A percentile compares a stretch with the other conserved stretches of the same genome.
Evolutionary conservation across 2,888 invertebrate genomes (phyloP).

Genomic region (Drosophila meridionalis): DNA sequence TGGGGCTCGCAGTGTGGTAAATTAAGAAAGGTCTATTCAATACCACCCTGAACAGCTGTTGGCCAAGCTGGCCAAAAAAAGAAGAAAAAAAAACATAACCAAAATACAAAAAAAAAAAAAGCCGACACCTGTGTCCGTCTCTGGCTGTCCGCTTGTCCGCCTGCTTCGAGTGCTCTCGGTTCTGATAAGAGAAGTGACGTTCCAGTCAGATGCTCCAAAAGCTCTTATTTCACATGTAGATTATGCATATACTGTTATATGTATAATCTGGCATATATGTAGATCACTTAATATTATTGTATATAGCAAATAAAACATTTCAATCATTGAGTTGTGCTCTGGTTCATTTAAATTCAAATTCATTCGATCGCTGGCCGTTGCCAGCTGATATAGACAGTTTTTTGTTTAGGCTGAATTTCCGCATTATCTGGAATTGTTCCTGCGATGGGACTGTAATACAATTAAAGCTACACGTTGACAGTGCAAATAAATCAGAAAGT

Average conservation of each 20-base stretch:
- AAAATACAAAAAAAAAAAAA: slow-evolving; percentile 2
- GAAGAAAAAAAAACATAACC: not conserved
- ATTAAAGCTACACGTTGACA: not conserved
- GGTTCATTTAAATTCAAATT: slow-evolving; percentile 30
- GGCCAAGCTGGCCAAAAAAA: not conserved
- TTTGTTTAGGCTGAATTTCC: slow-evolving; percentile 9
- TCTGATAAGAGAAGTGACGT: slow-evolving; percentile 55
- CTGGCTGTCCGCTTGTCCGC: slow-evolving; percentile 2
- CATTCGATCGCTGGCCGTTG: slow-evolving; percentile 41
- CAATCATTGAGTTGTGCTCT: slow-evolving; percentile 35
- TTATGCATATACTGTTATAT: slow-evolving; percentile 19
- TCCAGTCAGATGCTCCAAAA: slow-evolving; percentile 47
- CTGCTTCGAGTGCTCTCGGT: slow-evolving; percentile 10
- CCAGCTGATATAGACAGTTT: slow-evolving; percentile 14
- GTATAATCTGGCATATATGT: slow-evolving; percentile 5
- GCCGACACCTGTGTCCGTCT: slow-evolving; percentile 18
- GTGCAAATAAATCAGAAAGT: slow-evolving; percentile 6
- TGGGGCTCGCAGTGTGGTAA: slow-evolving; percentile 7
- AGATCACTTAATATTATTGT: slow-evolving; percentile 17
- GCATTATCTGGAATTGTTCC: not conserved
- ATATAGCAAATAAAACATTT: slow-evolving; percentile 19
- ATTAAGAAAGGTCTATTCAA: slow-evolving; percentile 4
- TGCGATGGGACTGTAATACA: not conserved
- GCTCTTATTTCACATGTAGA: slow-evolving; percentile 35
- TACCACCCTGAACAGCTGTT: slow-evolving; percentile 12